Percentiles rank a stretch among this genome's conserved stretches.
phyloP scores from a whole-genome alignment of 2,888 invertebrate genomes.

The Serripes groenlandicus region DNA sequence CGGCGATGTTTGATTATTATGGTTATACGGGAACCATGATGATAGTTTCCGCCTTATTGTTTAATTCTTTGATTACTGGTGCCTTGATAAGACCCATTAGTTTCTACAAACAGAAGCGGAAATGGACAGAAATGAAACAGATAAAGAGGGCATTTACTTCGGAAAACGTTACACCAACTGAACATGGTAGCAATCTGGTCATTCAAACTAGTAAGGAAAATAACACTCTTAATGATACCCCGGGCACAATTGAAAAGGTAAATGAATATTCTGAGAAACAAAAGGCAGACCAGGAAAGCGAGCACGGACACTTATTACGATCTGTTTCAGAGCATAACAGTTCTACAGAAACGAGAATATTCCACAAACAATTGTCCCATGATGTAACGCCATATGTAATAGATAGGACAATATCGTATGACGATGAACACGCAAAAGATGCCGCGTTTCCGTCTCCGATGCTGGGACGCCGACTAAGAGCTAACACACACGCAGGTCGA shows the following conservation, averaged over 20 bases:
- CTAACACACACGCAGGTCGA: neutral
- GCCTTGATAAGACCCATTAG: constrained; percentile 50
- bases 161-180: neutral
- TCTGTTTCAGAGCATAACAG: neutral
- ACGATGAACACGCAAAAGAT: neutral
- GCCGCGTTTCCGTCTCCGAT: constrained; percentile 4
- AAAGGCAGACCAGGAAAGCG: neutral
- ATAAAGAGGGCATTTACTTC: neutral
- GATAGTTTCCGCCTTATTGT: constrained; percentile 47
- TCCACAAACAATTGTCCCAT: neutral
- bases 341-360: neutral
- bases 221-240: no score
- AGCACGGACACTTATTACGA: neutral
- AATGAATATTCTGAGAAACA: no score
- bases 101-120: constrained; percentile 15
- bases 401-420: constrained; percentile 23
- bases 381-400: neutral
- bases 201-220: neutral
- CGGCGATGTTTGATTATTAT: constrained; percentile 47
- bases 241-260: no score
- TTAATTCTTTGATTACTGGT: constrained; percentile 48
- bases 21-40: constrained; percentile 58
- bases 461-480: neutral
- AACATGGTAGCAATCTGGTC: neutral
- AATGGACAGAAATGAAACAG: constrained; percentile 1